These are phyloP conservation scores for Cyrtodaria siliqua DNA, from an alignment of 2,888 invertebrate genomes.

Conservation along the genomic window DNA sequence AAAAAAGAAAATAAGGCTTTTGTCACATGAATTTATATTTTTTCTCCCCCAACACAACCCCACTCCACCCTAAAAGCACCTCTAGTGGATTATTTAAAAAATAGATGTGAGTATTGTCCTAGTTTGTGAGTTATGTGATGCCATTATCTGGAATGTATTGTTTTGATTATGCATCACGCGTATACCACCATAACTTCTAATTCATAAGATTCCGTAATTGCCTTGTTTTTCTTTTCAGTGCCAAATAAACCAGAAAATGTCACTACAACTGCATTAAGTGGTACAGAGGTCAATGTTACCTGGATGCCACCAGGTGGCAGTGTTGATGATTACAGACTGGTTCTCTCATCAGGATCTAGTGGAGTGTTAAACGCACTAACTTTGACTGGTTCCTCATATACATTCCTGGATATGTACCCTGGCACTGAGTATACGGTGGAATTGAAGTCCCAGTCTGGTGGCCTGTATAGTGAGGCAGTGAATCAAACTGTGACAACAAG, in stretches of 20 bases:
- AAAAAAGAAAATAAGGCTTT: too few species aligned
- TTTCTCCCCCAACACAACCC: too few species aligned
- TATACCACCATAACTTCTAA: too few species aligned
- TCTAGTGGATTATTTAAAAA: too few species aligned
- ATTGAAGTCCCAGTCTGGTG: constrained; percentile 59
- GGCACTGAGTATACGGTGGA: constrained; percentile 63
- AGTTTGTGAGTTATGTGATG: too few species aligned
- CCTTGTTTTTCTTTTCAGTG: too few species aligned
- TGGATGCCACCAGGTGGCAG: constrained; percentile 70
- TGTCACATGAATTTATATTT: too few species aligned
- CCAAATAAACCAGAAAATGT: constrained; percentile 67
- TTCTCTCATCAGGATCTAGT: constrained; percentile 50
- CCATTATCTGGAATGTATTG: too few species aligned
- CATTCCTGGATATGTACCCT: constrained; percentile 64
- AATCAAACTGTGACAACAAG: constrained; percentile 55
- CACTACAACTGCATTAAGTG: constrained; percentile 51
- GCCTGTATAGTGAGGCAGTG: constrained; percentile 44
- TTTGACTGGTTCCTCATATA: constrained; percentile 45
- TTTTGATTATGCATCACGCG: too few species aligned
- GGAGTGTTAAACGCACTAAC: constrained; percentile 36
- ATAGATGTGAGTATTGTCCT: too few species aligned
- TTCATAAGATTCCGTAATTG: too few species aligned
- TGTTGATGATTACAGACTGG: constrained; percentile 69
- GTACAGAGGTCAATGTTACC: constrained; percentile 56
- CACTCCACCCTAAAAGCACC: too few species aligned